A percentile compares a stretch with the other conserved stretches of the same genome.
phyloP scores from a whole-genome alignment of 1,140 invertebrate genomes.

The Papilio machaon region DNA sequence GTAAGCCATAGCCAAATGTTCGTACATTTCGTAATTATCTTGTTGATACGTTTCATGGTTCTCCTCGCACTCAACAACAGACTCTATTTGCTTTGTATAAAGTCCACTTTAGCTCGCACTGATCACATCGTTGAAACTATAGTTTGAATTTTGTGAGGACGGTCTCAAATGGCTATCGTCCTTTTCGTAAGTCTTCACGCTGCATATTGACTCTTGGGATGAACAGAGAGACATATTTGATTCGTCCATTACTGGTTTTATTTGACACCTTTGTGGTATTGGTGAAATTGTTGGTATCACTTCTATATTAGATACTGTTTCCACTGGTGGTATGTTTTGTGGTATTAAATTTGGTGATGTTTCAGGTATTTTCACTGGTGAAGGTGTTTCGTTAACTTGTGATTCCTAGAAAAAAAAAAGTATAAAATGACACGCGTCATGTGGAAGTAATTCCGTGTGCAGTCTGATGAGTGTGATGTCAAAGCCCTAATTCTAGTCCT shows the following conservation, averaged over 20 bases:
- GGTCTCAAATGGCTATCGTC: constrained; percentile 69
- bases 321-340: background rate
- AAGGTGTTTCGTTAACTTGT: background rate
- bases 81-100: constrained; percentile 50
- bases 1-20: constrained; percentile 73
- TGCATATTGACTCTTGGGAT: constrained; percentile 61
- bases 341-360: background rate
- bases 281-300: constrained; percentile 31
- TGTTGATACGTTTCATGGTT: constrained; percentile 55
- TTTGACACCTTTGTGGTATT: background rate
- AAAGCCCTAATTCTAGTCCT: background rate
- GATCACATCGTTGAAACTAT: constrained; percentile 69
- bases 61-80: constrained; percentile 46
- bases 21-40: constrained; percentile 71
- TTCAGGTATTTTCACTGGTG: background rate
- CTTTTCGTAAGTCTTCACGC: constrained; percentile 64
- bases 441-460: too few species aligned
- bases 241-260: constrained; percentile 47
- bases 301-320: background rate
- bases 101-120: constrained; percentile 52
- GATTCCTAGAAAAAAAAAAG: background rate
- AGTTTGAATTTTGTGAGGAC: constrained; percentile 70
- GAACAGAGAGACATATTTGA: constrained; percentile 63
- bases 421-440: too few species aligned
- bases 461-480: too few species aligned